These are phyloP conservation scores for Aphis craccivora DNA, from an alignment of 1,140 invertebrate species.

Conservation along the genomic window DNA sequence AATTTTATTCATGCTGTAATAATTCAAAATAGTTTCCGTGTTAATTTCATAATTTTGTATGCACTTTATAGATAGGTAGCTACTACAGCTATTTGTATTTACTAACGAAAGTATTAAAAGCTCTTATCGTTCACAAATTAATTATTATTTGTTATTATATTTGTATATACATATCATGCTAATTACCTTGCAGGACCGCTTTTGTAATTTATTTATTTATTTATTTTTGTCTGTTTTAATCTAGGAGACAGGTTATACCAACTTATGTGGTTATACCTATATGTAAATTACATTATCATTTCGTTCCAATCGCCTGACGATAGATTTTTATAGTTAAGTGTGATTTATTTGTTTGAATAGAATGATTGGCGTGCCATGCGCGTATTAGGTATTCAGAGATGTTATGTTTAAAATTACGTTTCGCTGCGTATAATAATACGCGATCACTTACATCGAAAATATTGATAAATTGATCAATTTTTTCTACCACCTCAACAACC, in stretches of 20 bases:
- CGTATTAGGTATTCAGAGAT: background rate
- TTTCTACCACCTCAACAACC: background rate
- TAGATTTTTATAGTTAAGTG: background rate
- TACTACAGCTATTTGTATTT: too few species aligned
- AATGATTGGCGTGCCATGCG: background rate
- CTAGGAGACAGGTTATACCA: background rate
- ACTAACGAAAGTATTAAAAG: too few species aligned
- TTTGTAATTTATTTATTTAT: too few species aligned
- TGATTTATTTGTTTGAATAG: background rate
- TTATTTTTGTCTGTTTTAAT: too few species aligned
- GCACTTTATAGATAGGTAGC: background rate
- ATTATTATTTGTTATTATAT: too few species aligned
- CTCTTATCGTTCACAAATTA: too few species aligned
- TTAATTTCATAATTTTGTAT: background rate
- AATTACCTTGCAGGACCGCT: too few species aligned
- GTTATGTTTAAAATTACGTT: background rate
- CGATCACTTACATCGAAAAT: background rate
- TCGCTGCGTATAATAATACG: background rate
- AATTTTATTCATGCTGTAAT: background rate
- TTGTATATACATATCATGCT: too few species aligned
- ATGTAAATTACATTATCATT: background rate
- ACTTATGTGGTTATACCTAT: background rate
- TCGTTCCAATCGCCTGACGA: background rate
- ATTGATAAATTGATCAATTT: slow-evolving; percentile 25
- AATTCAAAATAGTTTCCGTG: background rate